Conservation (phyloP, 1,140 invertebrate genomes). For the Lordiphosa clarofinis region DNA sequence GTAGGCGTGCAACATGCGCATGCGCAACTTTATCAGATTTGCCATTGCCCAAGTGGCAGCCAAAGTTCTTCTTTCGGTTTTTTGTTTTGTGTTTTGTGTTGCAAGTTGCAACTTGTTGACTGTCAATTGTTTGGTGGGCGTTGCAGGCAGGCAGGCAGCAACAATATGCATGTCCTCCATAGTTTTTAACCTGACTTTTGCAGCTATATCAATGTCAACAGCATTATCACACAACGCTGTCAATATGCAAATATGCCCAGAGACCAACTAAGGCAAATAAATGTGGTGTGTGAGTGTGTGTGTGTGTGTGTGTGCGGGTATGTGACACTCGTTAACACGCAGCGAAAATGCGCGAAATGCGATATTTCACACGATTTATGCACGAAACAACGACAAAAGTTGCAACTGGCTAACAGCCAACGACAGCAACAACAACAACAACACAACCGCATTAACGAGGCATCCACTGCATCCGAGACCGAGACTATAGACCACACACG, state of each 20-base stretch:
- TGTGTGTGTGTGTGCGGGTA: constrained; percentile 42
- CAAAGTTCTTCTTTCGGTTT: constrained; percentile 34
- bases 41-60: constrained; percentile 32
- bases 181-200: constrained; percentile 44
- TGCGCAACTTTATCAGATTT: constrained; percentile 75
- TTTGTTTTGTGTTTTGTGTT: constrained; percentile 15
- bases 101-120: constrained; percentile 57
- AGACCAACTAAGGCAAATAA: constrained; percentile 62
- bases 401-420: constrained; percentile 54
- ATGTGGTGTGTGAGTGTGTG: constrained; percentile 55
- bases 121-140: constrained; percentile 77
- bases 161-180: constrained; percentile 34
- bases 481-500: constrained; percentile 55
- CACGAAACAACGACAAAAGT: constrained; percentile 68
- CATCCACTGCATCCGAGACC: too few species aligned
- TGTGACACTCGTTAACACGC: constrained; percentile 77
- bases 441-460: constrained; percentile 31
- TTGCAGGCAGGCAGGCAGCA: constrained; percentile 46
- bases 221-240: constrained; percentile 72
- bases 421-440: constrained; percentile 33
- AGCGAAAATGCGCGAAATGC: constrained; percentile 78
- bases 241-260: constrained; percentile 74
- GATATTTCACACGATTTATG: constrained; percentile 80
- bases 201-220: constrained; percentile 76
- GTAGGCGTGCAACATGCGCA: constrained; percentile 79